Conservation (phyloP, 1,140 invertebrate species). For the Hestina assimilis region DNA sequence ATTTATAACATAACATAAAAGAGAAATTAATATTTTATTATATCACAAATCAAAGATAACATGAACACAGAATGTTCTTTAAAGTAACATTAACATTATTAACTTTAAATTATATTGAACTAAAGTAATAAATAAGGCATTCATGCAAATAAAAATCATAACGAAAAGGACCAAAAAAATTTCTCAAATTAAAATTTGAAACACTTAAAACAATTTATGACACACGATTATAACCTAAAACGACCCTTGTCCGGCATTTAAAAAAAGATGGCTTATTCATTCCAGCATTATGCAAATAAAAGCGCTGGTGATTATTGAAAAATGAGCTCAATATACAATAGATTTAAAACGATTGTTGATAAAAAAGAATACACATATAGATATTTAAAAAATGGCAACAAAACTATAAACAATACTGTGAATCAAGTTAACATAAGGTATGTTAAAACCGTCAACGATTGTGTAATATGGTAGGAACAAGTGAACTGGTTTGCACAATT, state of each 20-base stretch:
- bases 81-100: no score
- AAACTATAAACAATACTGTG: conserved; percentile 8
- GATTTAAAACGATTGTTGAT: conserved; percentile 35
- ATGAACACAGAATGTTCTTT: no score
- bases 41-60: no score
- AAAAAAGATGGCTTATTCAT: conserved; percentile 16
- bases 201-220: conserved; percentile 14
- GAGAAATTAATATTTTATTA: no score
- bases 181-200: no score
- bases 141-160: no score
- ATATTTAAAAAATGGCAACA: background rate
- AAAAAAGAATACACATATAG: background rate
- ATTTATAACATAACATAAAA: no score
- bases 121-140: no score
- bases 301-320: conserved; percentile 35
- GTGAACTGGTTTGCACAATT: conserved; percentile 26
- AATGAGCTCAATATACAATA: conserved; percentile 30
- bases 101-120: no score
- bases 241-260: conserved; percentile 11
- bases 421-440: background rate
- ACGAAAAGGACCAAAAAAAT: background rate
- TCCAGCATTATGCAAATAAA: conserved; percentile 41
- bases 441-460: conserved; percentile 12
- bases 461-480: conserved; percentile 4
- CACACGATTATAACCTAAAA: conserved; percentile 1